These are phyloP conservation scores for Brachyrhaphis roseni DNA, from an alignment of 2,797 vertebrate species.

Conservation along the genomic window DNA sequence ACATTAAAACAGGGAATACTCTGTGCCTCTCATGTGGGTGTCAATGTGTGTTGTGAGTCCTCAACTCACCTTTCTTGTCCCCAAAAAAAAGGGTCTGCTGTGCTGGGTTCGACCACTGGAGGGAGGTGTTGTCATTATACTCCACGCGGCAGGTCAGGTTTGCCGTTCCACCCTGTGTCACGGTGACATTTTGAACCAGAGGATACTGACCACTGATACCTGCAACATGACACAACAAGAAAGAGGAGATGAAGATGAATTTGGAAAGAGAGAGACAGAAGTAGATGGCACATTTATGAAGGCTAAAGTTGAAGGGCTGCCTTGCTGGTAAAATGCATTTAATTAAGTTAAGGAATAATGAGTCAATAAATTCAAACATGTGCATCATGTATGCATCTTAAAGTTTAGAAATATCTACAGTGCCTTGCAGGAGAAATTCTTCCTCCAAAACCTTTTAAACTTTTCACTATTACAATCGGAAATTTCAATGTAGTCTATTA, in stretches of 20 bases:
- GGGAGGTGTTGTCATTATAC: conserved; percentile 99
- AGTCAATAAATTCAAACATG: background rate
- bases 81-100: conserved; percentile 99
- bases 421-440: background rate
- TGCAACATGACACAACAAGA: conserved; percentile 42
- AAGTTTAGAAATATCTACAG: background rate
- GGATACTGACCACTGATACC: conserved; percentile 90
- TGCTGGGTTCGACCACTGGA: conserved; percentile 99
- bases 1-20: conserved; percentile 21
- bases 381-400: background rate
- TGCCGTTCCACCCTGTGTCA: conserved; percentile 92
- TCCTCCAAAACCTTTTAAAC: background rate
- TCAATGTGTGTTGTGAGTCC: conserved; percentile 25
- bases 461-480: background rate
- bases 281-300: conserved; percentile 14
- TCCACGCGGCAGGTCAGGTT: conserved; percentile 99
- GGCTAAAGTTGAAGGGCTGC: conserved; percentile 9
- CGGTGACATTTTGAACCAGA: conserved; percentile 95
- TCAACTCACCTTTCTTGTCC: conserved; percentile 95
- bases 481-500: background rate
- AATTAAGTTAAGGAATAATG: background rate
- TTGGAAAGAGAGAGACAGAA: background rate
- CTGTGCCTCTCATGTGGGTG: conserved; percentile 16
- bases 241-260: conserved; percentile 13
- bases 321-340: background rate